These are phyloP conservation scores for Nomia melanderi DNA, from an alignment of 1,140 invertebrate genomes.

Conservation along the genomic window DNA sequence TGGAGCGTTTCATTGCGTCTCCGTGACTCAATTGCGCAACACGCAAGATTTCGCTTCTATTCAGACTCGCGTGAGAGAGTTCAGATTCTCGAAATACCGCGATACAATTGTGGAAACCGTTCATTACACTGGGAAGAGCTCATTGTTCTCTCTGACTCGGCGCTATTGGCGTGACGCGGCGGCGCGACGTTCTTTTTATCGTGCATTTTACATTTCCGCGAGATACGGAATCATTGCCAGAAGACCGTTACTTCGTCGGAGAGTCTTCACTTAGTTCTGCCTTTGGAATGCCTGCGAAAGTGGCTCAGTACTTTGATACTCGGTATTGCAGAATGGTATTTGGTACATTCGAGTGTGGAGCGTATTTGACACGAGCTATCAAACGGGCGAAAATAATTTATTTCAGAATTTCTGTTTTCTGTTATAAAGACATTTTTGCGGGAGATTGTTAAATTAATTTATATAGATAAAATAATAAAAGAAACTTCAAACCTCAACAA, in stretches of 20 bases:
- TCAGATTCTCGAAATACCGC: conserved; percentile 52
- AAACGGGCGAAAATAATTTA: too few species aligned
- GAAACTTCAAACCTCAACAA: too few species aligned
- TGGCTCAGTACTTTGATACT: too few species aligned
- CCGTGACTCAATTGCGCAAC: conserved; percentile 44
- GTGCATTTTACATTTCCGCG: not conserved
- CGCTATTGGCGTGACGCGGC: not conserved
- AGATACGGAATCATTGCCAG: not conserved
- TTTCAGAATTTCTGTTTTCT: too few species aligned
- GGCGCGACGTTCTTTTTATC: not conserved
- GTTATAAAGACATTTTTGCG: too few species aligned
- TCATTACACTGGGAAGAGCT: conserved; percentile 30
- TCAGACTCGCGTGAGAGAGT: conserved; percentile 47
- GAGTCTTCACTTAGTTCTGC: not conserved
- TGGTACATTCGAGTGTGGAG: too few species aligned
- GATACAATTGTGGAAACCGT: conserved; percentile 14
- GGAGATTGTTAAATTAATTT: too few species aligned
- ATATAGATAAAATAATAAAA: too few species aligned
- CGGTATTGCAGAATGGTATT: too few species aligned
- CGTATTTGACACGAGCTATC: too few species aligned
- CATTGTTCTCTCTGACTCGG: conserved; percentile 18
- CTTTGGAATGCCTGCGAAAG: too few species aligned
- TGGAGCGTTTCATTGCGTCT: not conserved
- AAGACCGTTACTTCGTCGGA: not conserved
- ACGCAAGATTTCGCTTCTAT: conserved; percentile 57